Conservation (phyloP, 2,113 vertebrate species). For the Riparia riparia region DNA sequence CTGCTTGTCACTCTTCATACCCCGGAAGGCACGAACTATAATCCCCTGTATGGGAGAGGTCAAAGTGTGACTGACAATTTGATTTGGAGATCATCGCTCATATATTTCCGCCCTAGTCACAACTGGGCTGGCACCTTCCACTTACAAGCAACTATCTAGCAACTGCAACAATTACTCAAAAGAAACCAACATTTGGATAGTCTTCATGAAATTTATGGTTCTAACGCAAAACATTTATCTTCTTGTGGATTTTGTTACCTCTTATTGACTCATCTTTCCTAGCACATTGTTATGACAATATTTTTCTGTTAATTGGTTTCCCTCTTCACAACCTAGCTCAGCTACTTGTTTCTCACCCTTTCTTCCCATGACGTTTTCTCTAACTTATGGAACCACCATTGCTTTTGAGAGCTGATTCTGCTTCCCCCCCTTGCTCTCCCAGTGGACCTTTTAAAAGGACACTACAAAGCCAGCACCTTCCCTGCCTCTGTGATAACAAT, state of each 20-base stretch:
- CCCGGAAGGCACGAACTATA: background rate
- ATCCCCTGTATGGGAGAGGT: background rate
- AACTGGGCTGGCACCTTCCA: background rate
- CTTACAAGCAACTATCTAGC: background rate
- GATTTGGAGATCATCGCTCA: background rate
- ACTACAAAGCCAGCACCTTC: background rate
- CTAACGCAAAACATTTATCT: background rate
- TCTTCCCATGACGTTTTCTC: background rate
- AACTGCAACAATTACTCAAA: background rate
- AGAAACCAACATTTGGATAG: background rate
- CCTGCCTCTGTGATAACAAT: slow-evolving; percentile 1
- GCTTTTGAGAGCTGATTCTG: background rate
- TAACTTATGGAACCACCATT: background rate
- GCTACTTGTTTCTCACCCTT: background rate
- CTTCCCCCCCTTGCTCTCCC: background rate
- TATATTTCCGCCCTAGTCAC: background rate
- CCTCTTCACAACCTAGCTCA: background rate
- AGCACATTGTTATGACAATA: background rate
- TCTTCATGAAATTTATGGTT: background rate
- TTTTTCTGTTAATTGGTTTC: background rate
- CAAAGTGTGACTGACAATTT: background rate
- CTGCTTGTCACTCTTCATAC: background rate
- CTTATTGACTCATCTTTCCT: background rate
- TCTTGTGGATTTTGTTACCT: background rate
- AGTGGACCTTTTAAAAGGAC: background rate